Base-by-base conservation (phyloP, 2,888 invertebrate genomes). In the Ornithoptera priamus region DNA sequence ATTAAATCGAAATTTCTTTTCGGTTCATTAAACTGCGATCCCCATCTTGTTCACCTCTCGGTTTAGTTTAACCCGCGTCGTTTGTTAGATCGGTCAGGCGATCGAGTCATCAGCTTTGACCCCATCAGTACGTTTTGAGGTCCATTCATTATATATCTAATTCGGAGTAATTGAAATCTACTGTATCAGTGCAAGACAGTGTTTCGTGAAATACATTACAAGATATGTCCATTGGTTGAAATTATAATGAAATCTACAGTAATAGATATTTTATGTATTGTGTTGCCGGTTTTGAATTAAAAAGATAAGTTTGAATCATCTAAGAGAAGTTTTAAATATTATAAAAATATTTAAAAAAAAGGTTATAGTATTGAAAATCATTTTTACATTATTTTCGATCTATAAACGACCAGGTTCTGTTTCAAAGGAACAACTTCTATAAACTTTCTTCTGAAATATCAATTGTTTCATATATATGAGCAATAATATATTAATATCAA, bases 61-160 rank as follows among this genome's bases (percentile, higher is more conserved):
- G 62, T 65, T 61, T 62, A 62, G 57, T 66, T 58, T 46, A 50
- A 62, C 62, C 42, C 36, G 56, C 17, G 62, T 62, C 60, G 50
- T 53, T 24, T 62, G 53, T 63, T 65, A 39, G 57, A 62, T 62
- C 69, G 57, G 69, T 69, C 69, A 69, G 65, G 69, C 69, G 69
- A 69, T 69, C 65, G 58, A 62, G 58, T 58, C 69, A 69, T 69
- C 69, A 69, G 62, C 46, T 46, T 50, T 69, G 65, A 62, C 69
- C 69, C 65, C 65, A 62, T 69, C 69, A 62, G 62, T 62, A 62
- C 62, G 22, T 24, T 61, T 56, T 56, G 42, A 56, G 53, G 22
- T 39, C 39, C 53, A 53, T 63, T 30, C 46, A 53, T 56, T 69
- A 42, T 20, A 56, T 57, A 65, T 68, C 64, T 64, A 60, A 64